A percentile compares a stretch with the other conserved stretches of the same genome.
These are phyloP conservation scores for Neosilurus mollespiculum DNA, from an alignment of 2,797 vertebrate species.

Conservation along the genomic window DNA sequence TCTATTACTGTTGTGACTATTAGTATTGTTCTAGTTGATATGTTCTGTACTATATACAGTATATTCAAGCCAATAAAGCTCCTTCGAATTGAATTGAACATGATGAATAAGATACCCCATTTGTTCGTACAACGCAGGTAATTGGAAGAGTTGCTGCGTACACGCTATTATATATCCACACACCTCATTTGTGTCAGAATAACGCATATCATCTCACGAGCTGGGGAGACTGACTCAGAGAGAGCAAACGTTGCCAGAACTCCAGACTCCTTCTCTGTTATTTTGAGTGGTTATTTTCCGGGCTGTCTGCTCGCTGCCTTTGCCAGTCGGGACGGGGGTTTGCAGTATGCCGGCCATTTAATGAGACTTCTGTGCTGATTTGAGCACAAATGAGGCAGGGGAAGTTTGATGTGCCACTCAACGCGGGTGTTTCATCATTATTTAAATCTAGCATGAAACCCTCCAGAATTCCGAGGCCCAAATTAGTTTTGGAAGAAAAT, in stretches of 20 bases:
- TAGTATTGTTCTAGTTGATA: background rate
- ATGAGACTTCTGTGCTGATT: conserved; percentile 60
- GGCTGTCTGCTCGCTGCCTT: conserved; percentile 51
- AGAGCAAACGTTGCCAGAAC: conserved; percentile 39
- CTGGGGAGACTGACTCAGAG: conserved; percentile 47
- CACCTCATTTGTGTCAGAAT: conserved; percentile 55
- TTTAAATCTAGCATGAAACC: conserved; percentile 57
- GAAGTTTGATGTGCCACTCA: conserved; percentile 61
- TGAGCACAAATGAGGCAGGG: conserved; percentile 59
- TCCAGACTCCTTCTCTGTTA: conserved; percentile 40
- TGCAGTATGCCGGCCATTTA: conserved; percentile 50
- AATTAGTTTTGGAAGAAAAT: conserved; percentile 54
- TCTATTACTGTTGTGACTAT: background rate
- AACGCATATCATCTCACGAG: conserved; percentile 46
- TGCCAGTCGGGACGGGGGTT: conserved; percentile 47
- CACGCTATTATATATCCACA: conserved; percentile 41
- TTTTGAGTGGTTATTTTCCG: conserved; percentile 58
- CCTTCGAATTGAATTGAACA: background rate
- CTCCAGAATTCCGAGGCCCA: conserved; percentile 51
- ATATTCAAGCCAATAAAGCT: background rate
- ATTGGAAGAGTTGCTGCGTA: conserved; percentile 45
- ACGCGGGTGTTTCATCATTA: conserved; percentile 55
- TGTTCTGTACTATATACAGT: background rate
- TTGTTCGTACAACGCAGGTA: conserved; percentile 39
- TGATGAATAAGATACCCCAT: conserved; percentile 29